These are phyloP conservation scores for Ptilorrhoa leucosticta DNA, from an alignment of 2,113 vertebrate genomes.

Conservation along the genomic window DNA sequence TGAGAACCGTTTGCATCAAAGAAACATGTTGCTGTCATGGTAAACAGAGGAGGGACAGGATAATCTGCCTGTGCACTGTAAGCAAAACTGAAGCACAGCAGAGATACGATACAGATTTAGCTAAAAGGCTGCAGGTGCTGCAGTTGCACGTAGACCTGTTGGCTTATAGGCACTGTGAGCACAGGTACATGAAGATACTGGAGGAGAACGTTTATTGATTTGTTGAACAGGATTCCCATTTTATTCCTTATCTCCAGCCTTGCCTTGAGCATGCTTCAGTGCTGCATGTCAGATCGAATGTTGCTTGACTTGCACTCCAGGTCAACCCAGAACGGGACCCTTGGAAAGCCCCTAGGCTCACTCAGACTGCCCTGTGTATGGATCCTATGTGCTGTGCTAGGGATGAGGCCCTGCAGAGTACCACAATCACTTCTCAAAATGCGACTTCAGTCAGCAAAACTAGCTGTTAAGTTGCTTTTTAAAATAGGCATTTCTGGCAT, in stretches of 20 bases:
- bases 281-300: background rate
- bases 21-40: background rate
- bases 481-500: constrained; percentile 3
- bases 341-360: background rate
- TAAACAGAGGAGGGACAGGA: background rate
- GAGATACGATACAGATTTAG: background rate
- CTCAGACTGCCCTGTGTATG: background rate
- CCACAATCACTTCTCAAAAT: background rate
- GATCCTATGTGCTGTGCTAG: rapidly evolving
- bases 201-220: background rate
- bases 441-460: background rate
- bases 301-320: background rate
- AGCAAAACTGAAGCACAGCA: background rate
- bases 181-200: background rate
- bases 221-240: background rate
- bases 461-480: background rate
- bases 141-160: rapidly evolving
- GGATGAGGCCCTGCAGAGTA: background rate
- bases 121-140: background rate
- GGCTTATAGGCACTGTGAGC: background rate
- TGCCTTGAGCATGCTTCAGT: background rate
- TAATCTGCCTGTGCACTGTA: background rate
- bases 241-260: background rate
- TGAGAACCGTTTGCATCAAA: background rate
- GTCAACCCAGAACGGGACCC: background rate